phyloP scores from a whole-genome alignment of 2,797 vertebrate species.

The Gadopsis marmoratus region DNA sequence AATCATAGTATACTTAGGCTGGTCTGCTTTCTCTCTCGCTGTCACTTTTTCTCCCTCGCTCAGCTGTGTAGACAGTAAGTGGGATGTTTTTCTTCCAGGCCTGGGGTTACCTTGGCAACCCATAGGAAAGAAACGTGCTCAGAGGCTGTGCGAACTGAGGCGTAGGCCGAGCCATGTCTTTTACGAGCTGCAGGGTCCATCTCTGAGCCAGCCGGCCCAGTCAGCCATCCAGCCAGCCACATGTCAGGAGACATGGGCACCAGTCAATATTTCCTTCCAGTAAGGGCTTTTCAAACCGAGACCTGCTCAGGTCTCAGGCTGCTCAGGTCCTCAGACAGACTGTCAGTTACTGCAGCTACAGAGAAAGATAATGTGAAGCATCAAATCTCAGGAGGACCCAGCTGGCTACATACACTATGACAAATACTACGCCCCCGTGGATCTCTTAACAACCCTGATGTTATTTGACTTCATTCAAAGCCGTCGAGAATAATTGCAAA shows the following conservation, averaged over 20 bases:
- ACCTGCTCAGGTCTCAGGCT: not conserved
- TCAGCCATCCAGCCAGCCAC: slow-evolving; percentile 25
- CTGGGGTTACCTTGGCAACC: slow-evolving; percentile 74
- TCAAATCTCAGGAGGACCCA: slow-evolving; percentile 22
- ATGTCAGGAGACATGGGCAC: slow-evolving; percentile 44
- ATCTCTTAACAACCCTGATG: slow-evolving; percentile 20
- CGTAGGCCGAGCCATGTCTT: slow-evolving; percentile 50
- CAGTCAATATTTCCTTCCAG: slow-evolving; percentile 33
- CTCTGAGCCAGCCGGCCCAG: slow-evolving; percentile 31
- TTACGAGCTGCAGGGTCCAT: slow-evolving; percentile 46
- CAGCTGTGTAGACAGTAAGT: slow-evolving; percentile 63
- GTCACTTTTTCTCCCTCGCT: slow-evolving; percentile 30
- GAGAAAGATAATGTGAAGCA: slow-evolving; percentile 35
- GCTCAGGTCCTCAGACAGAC: slow-evolving; percentile 40
- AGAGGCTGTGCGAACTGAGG: slow-evolving; percentile 58
- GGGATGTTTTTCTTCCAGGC: slow-evolving; percentile 67
- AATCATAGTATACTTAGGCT: slow-evolving; percentile 32
- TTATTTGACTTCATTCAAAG: slow-evolving; percentile 32
- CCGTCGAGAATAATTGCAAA: slow-evolving; percentile 13
- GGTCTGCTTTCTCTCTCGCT: slow-evolving; percentile 39
- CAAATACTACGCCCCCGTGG: slow-evolving; percentile 20
- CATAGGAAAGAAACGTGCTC: slow-evolving; percentile 51
- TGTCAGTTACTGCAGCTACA: slow-evolving; percentile 42
- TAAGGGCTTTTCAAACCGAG: slow-evolving; percentile 34
- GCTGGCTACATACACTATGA: slow-evolving; percentile 21